Conservation (phyloP, 1,140 invertebrate species). For the Caenorhabditis latens region DNA sequence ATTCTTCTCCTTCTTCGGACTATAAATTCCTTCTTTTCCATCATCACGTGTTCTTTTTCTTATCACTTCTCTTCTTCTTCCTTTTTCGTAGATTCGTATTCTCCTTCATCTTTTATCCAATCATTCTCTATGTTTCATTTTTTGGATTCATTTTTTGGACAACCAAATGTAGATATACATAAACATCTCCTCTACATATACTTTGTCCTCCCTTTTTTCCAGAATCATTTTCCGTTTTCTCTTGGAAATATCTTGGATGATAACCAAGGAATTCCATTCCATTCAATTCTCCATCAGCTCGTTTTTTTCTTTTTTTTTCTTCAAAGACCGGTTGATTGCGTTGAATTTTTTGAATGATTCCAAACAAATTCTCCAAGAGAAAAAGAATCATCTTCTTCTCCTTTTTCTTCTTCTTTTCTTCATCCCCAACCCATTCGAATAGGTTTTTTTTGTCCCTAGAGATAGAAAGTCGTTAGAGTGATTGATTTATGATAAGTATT, state of each 20-base stretch:
- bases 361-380: slow-evolving; percentile 2
- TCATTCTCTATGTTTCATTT: neutral
- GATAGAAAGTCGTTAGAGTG: neutral
- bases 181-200: neutral
- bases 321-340: slow-evolving; percentile 29
- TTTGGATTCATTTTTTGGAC: neutral
- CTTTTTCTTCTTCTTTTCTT: neutral
- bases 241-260: neutral
- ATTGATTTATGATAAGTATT: slow-evolving; percentile 22
- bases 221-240: neutral
- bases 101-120: neutral
- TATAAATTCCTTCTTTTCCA: neutral
- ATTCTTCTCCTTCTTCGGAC: too few species aligned
- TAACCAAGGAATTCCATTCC: slow-evolving; percentile 22
- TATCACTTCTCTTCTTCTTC: too few species aligned
- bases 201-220: neutral
- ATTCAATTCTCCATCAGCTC: neutral
- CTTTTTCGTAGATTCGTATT: neutral
- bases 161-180: neutral
- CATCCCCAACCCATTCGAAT: neutral
- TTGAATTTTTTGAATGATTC: slow-evolving; percentile 18
- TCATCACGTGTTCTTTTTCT: neutral
- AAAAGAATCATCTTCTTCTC: neutral
- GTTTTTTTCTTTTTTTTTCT: neutral
- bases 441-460: neutral